Conservation (phyloP, 2,888 invertebrate species). For the Itoplectis maculator region DNA sequence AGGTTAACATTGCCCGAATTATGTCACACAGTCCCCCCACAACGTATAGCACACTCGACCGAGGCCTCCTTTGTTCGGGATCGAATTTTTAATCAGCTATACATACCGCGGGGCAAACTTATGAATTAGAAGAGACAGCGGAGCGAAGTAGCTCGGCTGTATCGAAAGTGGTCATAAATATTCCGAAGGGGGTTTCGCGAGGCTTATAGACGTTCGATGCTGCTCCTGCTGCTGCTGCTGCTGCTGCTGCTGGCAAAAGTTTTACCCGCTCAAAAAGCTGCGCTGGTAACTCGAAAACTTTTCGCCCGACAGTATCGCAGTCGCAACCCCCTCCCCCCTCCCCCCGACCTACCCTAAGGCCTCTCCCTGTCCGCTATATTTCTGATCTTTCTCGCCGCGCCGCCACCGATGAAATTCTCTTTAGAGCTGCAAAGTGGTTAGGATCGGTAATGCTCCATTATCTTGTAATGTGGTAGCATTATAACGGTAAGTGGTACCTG, state of each 20-base stretch:
- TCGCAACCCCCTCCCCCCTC: background rate
- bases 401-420: conserved; percentile 70
- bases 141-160: conserved; percentile 12
- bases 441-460: conserved; percentile 78
- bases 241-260: background rate
- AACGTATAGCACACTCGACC: conserved; percentile 1
- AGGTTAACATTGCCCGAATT: background rate
- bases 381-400: conserved; percentile 19
- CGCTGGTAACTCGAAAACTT: conserved; percentile 3
- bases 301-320: background rate
- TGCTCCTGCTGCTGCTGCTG: background rate
- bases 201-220: background rate
- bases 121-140: conserved; percentile 39
- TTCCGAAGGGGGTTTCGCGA: conserved; percentile 7
- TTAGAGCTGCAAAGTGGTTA: conserved; percentile 72
- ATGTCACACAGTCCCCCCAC: background rate
- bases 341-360: too few species aligned
- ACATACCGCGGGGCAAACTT: conserved; percentile 16
- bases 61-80: background rate
- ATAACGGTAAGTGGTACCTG: conserved; percentile 80
- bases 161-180: conserved; percentile 39
- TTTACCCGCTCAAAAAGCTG: background rate
- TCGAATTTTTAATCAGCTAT: conserved; percentile 54
- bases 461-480: conserved; percentile 80
- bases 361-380: too few species aligned